phyloP scores from a whole-genome alignment of 2,888 invertebrate genomes.

The Hirtodrosophila histrioides region DNA sequence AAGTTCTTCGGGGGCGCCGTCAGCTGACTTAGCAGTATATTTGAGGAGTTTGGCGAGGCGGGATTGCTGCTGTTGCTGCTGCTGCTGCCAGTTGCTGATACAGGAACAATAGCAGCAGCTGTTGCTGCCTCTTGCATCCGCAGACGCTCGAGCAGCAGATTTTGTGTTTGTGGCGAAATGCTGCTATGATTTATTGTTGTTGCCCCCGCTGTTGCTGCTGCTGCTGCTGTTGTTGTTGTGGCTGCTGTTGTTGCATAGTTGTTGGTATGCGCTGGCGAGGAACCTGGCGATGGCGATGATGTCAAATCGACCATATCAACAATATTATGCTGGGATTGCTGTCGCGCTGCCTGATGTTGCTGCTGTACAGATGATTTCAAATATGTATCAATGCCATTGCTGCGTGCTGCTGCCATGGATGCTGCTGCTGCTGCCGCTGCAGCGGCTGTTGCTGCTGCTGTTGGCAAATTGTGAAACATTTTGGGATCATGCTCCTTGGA shows the following conservation, averaged over 20 bases:
- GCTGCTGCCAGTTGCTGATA: slow-evolving; percentile 41
- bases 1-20: slow-evolving; percentile 69
- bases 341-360: slow-evolving; percentile 7
- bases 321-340: slow-evolving; percentile 51
- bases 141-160: slow-evolving; percentile 46
- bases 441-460: slow-evolving; percentile 17
- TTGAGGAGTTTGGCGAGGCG: slow-evolving; percentile 47
- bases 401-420: slow-evolving; percentile 27
- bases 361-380: not conserved
- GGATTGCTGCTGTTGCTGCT: slow-evolving; percentile 32
- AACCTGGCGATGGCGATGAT: slow-evolving; percentile 82
- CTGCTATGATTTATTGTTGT: slow-evolving; percentile 12
- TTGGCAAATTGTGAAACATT: slow-evolving; percentile 80
- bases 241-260: slow-evolving; percentile 11
- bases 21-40: slow-evolving; percentile 69
- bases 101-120: not conserved
- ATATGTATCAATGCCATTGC: slow-evolving; percentile 47
- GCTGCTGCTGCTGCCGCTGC: slow-evolving; percentile 10
- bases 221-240: slow-evolving; percentile 9
- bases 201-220: slow-evolving; percentile 12
- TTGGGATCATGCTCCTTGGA: slow-evolving; percentile 81
- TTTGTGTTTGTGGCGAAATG: slow-evolving; percentile 30
- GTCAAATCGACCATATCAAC: slow-evolving; percentile 83
- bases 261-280: slow-evolving; percentile 74
- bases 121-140: slow-evolving; percentile 25